Base-by-base conservation (phyloP, 2,113 vertebrate genomes). In the Sphyrna mokarran region DNA sequence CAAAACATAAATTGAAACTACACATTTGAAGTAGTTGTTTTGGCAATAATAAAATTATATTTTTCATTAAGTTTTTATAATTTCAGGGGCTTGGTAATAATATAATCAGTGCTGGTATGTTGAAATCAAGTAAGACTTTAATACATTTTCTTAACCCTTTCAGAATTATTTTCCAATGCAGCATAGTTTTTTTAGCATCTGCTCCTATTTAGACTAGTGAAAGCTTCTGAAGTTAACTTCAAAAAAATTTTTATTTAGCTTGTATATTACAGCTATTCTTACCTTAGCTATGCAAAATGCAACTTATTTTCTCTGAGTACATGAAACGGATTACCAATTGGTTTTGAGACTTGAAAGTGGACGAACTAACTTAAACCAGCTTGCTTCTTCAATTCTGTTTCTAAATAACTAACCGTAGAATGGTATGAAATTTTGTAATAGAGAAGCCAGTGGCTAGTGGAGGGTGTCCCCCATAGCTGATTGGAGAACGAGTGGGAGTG, bases 81-180 rank as follows among this genome's bases (percentile, higher is more conserved):
- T 80, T 23, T 43, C 26, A 23, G 54, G 85, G 29, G 14, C 48
- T 54, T 54, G 43, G 16, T 87, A 54, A 72, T 72, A 72, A 72
- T 72, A 72, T 29, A 72, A 72, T 83, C 13, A 83, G 16, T 83
- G 78, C 78, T 83, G 78, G n/a, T 83, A 29, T 78, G 29, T 78
- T 2, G 76, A 90, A 90, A 33, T 11, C 7, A 11, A 13, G 86
- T 29, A 89, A 58, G 48, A 37, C 16, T 83, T 48, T 87, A 26
- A 23, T 87, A 87, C 23, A 14, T 80, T n/a, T 48, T 87, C 43
- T 61, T 33, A 90, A 90, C 29, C 54, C 29, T 61, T 26, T 54
- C 0, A 61, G 54, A 90, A 61, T 58, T 89, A 89, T 89, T 89
- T 89, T 89, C 37, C n/a, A 83, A 83, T 80, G 78, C 78, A 89